These are phyloP conservation scores for Caenorhabditis tropicalis DNA, from an alignment of 1,140 invertebrate species.

Conservation along the genomic window DNA sequence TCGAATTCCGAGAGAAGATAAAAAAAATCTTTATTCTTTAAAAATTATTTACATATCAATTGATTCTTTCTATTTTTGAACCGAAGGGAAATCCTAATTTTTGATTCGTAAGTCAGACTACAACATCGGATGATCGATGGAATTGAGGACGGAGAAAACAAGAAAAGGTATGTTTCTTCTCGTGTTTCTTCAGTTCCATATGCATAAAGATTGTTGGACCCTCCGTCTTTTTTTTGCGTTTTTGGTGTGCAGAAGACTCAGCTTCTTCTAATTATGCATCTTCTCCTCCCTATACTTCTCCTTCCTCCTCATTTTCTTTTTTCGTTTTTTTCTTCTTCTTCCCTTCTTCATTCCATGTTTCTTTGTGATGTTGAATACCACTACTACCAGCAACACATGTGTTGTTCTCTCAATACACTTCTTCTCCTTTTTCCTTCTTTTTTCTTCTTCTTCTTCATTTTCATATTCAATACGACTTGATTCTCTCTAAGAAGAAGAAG, in stretches of 20 bases:
- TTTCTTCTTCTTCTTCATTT: not conserved
- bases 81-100: not conserved
- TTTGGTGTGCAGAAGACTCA: constrained; percentile 18
- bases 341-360: constrained; percentile 35
- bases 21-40: too few species aligned
- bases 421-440: not conserved
- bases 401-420: constrained; percentile 34
- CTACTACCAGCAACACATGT: not conserved
- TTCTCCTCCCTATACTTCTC: constrained; percentile 19
- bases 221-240: not conserved
- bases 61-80: too few species aligned
- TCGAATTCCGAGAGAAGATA: too few species aligned
- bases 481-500: constrained; percentile 6
- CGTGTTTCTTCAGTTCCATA: not conserved
- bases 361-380: not conserved
- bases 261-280: constrained; percentile 43
- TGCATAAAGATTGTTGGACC: constrained; percentile 7
- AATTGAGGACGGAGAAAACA: not conserved
- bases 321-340: not conserved
- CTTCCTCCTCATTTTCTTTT: not conserved
- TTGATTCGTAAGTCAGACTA: not conserved
- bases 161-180: not conserved
- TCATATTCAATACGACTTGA: not conserved
- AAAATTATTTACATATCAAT: too few species aligned
- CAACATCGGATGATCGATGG: constrained; percentile 12